Percentiles rank a stretch among this genome's conserved stretches.
Conservation (phyloP, 2,113 vertebrate genomes). For the Elgaria multicarinata region DNA sequence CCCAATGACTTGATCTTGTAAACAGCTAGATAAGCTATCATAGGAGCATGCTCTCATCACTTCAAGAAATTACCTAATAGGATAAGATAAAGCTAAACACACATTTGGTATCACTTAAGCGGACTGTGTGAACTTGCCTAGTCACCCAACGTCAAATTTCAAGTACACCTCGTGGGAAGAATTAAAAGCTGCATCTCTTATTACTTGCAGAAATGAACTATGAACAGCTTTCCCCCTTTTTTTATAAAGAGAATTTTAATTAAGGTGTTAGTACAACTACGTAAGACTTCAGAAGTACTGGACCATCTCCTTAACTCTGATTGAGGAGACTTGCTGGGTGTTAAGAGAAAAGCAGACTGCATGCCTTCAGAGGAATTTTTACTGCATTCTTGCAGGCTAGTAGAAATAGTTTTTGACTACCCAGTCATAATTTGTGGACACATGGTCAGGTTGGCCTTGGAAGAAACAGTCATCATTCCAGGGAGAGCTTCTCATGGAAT, state of each 20-base stretch:
- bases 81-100: not conserved
- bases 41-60: not conserved
- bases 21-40: not conserved
- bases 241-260: not conserved
- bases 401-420: too few relatives aligned
- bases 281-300: not conserved
- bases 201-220: not conserved
- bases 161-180: not conserved
- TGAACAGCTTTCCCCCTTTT: not conserved
- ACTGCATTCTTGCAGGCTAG: too few relatives aligned
- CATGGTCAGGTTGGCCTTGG: not conserved
- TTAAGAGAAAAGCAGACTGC: too few relatives aligned
- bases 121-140: not conserved
- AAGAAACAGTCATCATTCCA: not conserved
- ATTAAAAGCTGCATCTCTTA: not conserved
- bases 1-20: not conserved
- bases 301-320: not conserved
- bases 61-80: not conserved
- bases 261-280: not conserved
- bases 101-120: not conserved
- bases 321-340: too few relatives aligned
- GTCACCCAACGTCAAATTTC: not conserved
- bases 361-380: too few relatives aligned
- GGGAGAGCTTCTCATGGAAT: not conserved
- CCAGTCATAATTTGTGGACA: too few relatives aligned